Conservation (phyloP, 2,113 vertebrate genomes). For the Alaudala cheleensis region DNA sequence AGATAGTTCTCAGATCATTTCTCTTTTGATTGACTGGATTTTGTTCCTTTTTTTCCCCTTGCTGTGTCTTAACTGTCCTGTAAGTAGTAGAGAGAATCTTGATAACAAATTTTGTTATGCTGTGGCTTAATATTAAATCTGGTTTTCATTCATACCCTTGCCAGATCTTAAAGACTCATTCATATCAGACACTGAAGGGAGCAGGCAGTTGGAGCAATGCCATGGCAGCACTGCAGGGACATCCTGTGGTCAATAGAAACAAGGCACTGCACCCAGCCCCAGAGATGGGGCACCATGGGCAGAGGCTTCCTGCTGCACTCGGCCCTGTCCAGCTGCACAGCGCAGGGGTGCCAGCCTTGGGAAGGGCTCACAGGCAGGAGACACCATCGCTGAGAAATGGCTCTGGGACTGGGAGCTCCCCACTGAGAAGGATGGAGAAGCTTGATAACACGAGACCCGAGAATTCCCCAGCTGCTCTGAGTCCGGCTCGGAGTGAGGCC, state of each 20-base stretch:
- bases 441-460: not conserved
- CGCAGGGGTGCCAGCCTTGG: not conserved
- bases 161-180: not conserved
- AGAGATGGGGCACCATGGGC: not conserved
- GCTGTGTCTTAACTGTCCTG: not conserved
- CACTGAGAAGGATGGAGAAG: not conserved
- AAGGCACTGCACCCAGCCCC: not conserved
- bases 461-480: too few relatives aligned
- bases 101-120: not conserved
- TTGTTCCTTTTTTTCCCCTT: not conserved
- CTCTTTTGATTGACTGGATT: too few relatives aligned
- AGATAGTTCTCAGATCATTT: too few relatives aligned
- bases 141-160: not conserved
- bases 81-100: not conserved
- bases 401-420: not conserved
- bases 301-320: not conserved
- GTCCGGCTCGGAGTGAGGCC: too few relatives aligned
- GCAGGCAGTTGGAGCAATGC: not conserved
- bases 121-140: not conserved
- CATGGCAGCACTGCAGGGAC: too few relatives aligned
- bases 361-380: rapidly evolving
- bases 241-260: not conserved
- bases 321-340: not conserved
- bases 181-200: not conserved
- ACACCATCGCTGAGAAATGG: not conserved